Base-by-base conservation (phyloP, 2,888 invertebrate genomes). In the Drosophila antonietae region DNA sequence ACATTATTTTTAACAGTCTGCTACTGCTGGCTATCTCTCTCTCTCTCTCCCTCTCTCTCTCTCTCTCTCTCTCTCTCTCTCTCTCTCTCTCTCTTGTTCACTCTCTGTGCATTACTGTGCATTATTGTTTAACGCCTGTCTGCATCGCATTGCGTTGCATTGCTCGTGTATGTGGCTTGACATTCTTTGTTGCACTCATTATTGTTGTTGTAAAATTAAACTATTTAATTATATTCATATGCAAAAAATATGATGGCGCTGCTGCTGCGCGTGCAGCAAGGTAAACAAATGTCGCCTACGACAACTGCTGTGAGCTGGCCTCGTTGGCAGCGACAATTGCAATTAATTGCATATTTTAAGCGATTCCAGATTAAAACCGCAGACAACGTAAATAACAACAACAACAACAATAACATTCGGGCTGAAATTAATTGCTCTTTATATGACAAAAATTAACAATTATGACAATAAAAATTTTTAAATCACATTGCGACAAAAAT, bases 261-360 rank as follows among this genome's bases (percentile, higher is more conserved):
- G 68, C 51, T 23, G 47, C 4, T 51, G 51, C 10, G 7, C 20
- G 20, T 63, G 65, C 66, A 46, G 59, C 63, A 78, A 80, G 78
- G 75, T 75, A 81, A 81, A 80, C 73, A 80, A 73, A 67, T 62
- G 66, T 70, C 64, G 78, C 65, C 63, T 57, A 52, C 62, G 68
- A 75, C 75, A 69, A 75, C 68, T 62, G 61, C 43, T 52, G 41
- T 41, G 20, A 41, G 28, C 28, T 28, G 20, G 39, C 37, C 15
- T 39, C 23, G 37, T 23, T 41, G 53, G 28, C 55, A 60, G 81
- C 70, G 81, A 83, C 82, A 83, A 82, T 81, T 83, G 81, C 82
- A 83, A 82, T 82, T 82, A 82, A 83, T 82, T 82, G 83, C 82
- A 81, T 83, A 83, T 83, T 82, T 82, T 66, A 79, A 79, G 73